Evolutionary conservation across 2,888 invertebrate genomes (phyloP).

Genomic region (Andrena bicolor): DNA sequence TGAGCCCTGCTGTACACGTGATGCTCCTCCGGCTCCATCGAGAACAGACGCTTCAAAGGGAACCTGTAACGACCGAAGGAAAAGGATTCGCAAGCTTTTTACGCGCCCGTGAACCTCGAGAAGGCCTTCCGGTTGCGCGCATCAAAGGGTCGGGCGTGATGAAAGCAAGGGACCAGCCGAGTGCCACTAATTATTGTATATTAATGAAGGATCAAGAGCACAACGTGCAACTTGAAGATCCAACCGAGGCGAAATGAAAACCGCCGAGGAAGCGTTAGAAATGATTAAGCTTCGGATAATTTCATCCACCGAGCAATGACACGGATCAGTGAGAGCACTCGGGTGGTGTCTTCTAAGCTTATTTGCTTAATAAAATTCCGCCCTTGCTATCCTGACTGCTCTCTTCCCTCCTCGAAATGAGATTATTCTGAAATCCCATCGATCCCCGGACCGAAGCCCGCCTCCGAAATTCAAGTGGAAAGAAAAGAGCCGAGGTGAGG

Average conservation of each 20-base stretch:
- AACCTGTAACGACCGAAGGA: constrained; percentile 86
- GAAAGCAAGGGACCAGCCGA: not conserved
- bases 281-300: not conserved
- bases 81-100: not conserved
- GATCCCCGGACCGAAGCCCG: constrained; percentile 29
- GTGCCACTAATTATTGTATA: not conserved
- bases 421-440: constrained; percentile 64
- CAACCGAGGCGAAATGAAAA: no score
- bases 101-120: not conserved
- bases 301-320: not conserved
- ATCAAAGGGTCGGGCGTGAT: not conserved
- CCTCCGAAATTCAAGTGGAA: constrained; percentile 24
- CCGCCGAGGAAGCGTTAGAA: no score
- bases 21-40: constrained; percentile 89
- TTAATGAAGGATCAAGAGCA: not conserved
- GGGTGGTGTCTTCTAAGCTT: constrained; percentile 41
- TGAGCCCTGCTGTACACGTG: constrained; percentile 89
- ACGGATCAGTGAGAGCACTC: not conserved
- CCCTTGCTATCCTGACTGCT: not conserved
- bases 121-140: not conserved
- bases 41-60: constrained; percentile 88
- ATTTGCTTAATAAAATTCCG: constrained; percentile 55
- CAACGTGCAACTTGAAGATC: no score
- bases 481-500: constrained; percentile 21
- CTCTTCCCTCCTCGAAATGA: constrained; percentile 10